phyloP scores from a whole-genome alignment of 2,113 vertebrate genomes.

The Phodopus roborovskii region DNA sequence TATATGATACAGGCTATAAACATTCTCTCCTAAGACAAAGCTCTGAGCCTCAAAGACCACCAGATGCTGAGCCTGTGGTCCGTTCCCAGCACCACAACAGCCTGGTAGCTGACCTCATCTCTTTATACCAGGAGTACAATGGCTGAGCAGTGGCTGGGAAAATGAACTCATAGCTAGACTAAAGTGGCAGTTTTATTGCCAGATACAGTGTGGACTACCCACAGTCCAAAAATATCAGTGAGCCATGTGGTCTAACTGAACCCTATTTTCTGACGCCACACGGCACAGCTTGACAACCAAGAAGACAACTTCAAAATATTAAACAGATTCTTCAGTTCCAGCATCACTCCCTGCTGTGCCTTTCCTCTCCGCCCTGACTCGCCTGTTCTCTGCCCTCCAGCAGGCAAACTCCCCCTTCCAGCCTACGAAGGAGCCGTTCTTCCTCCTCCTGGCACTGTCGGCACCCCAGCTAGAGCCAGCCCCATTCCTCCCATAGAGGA shows the following conservation, averaged over 20 bases:
- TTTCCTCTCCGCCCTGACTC: not conserved
- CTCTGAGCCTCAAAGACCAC: not conserved
- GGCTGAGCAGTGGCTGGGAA: not conserved
- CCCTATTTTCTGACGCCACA: not conserved
- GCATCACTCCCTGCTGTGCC: not conserved
- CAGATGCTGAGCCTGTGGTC: not conserved
- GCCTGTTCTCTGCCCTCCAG: not conserved
- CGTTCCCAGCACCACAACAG: not conserved
- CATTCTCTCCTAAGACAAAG: not conserved
- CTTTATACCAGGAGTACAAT: not conserved
- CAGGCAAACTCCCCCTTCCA: not conserved
- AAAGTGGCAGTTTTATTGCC: not conserved
- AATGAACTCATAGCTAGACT: not conserved
- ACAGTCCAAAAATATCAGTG: not conserved
- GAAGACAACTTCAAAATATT: not conserved
- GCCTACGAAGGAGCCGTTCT: fast-evolving
- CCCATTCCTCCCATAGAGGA: not conserved
- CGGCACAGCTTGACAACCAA: not conserved
- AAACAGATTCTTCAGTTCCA: not conserved
- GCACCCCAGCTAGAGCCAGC: not conserved
- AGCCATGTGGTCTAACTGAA: not conserved
- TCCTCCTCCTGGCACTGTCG: not conserved
- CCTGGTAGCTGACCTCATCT: not conserved
- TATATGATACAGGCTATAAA: not conserved
- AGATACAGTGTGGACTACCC: not conserved